A percentile compares a stretch with the other conserved stretches of the same genome.
phyloP scores from a whole-genome alignment of 2,888 invertebrate species.

The Pseudococcus jackbeardsleyi region DNA sequence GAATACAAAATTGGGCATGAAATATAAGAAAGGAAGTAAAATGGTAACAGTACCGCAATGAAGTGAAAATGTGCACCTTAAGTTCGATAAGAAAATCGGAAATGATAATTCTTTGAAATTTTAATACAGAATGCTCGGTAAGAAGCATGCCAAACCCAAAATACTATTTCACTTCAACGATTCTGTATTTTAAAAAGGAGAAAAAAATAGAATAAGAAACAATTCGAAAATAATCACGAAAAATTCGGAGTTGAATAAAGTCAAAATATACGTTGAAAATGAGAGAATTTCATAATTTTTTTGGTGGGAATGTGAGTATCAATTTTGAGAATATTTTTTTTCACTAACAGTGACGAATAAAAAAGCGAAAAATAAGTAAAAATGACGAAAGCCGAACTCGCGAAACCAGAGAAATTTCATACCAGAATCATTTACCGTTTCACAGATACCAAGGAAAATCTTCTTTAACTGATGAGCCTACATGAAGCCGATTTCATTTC shows the following conservation, averaged over 20 bases:
- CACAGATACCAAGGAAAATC: conserved; percentile 60
- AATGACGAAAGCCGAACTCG: background rate
- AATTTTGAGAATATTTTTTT: background rate
- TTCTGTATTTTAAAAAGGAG: background rate
- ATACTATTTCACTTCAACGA: conserved; percentile 4
- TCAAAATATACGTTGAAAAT: background rate
- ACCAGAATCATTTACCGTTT: conserved; percentile 8
- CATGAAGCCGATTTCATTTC: conserved; percentile 63
- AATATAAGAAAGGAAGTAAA: conserved; percentile 24
- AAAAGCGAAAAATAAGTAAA: background rate
- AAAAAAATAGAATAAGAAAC: background rate
- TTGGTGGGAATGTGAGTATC: background rate
- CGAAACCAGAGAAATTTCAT: background rate
- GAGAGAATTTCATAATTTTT: background rate
- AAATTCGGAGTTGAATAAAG: too few relatives aligned
- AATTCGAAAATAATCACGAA: background rate
- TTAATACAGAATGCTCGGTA: background rate
- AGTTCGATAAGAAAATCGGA: background rate
- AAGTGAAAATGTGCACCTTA: background rate
- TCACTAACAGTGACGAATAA: background rate
- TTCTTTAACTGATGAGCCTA: conserved; percentile 60
- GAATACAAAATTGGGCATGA: background rate
- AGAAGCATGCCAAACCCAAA: background rate
- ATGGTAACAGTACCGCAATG: conserved; percentile 43
- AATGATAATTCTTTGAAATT: background rate